A percentile compares a stretch with the other conserved stretches of the same genome.
phyloP scores from a whole-genome alignment of 2,113 vertebrate genomes.

The Petrocephalus zakoni region DNA sequence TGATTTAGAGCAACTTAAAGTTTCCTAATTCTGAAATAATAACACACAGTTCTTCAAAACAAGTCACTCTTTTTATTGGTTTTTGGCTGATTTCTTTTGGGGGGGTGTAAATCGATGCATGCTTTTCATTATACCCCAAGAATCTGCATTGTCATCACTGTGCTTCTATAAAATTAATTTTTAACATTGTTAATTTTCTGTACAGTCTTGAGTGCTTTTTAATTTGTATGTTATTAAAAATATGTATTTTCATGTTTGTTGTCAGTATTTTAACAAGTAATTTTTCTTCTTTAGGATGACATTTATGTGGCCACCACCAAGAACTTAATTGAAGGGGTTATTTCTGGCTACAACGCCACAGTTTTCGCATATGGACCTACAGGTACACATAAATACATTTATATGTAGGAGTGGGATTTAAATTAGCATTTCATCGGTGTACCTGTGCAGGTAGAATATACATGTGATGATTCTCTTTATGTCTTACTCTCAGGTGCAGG shows the following conservation, averaged over 20 bases:
- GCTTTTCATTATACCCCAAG: neutral
- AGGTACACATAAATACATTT: conserved; percentile 43
- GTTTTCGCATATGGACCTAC: conserved; percentile 56
- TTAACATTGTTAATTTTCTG: neutral
- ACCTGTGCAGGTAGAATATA: neutral
- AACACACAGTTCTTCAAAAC: neutral
- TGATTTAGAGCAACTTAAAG: neutral
- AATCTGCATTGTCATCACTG: neutral
- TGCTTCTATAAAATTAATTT: neutral
- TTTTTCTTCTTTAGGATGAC: conserved; percentile 46
- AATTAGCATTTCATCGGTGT: neutral
- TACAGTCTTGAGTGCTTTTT: neutral
- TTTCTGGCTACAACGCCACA: conserved; percentile 57
- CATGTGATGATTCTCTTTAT: neutral
- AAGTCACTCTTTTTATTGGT: neutral
- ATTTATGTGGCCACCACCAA: conserved; percentile 49
- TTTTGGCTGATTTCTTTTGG: neutral
- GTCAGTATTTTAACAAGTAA: neutral
- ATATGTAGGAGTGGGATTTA: neutral
- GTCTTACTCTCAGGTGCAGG: conserved; percentile 40
- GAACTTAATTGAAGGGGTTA: conserved; percentile 49
- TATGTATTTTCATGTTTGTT: neutral
- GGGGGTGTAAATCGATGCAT: neutral
- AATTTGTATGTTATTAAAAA: neutral
- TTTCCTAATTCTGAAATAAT: neutral